Conservation (phyloP, 2,888 invertebrate species). For the Folsomia manolachei region DNA sequence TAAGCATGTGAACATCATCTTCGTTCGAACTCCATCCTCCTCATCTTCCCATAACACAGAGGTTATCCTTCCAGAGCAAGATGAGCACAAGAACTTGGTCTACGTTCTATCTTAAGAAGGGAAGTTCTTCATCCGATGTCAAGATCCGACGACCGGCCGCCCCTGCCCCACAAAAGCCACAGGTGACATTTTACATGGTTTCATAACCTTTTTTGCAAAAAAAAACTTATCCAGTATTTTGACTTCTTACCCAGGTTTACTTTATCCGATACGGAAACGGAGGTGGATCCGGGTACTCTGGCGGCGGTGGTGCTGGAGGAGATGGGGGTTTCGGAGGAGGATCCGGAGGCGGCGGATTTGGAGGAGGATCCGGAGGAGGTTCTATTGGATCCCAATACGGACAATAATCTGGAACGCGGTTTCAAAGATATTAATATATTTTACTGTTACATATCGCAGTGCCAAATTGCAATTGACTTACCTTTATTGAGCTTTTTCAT, state of each 20-base stretch:
- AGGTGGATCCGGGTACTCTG: not conserved
- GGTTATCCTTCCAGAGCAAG: constrained; percentile 68
- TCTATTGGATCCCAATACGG: not conserved
- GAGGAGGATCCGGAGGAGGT: not conserved
- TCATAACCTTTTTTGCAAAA: too few relatives aligned
- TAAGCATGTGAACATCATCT: constrained; percentile 79
- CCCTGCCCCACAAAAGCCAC: constrained; percentile 79
- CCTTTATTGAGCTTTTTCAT: not conserved
- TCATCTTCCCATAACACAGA: constrained; percentile 58
- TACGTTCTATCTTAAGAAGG: constrained; percentile 83
- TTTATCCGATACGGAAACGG: not conserved
- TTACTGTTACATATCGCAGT: too few relatives aligned
- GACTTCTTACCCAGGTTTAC: too few relatives aligned
- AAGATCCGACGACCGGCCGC: constrained; percentile 72
- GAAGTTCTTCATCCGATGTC: constrained; percentile 77
- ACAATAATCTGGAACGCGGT: too few relatives aligned
- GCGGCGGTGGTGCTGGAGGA: not conserved
- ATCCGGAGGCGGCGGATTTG: not conserved
- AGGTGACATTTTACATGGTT: too few relatives aligned
- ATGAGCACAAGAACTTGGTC: constrained; percentile 77
- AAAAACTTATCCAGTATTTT: too few relatives aligned
- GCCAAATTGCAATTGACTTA: too few relatives aligned
- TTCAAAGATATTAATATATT: not conserved
- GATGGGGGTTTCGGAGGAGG: not conserved
- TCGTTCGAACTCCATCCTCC: constrained; percentile 64